These are phyloP conservation scores for Coccyzus lansbergi DNA, from an alignment of 2,797 vertebrate genomes.

Conservation along the genomic window DNA sequence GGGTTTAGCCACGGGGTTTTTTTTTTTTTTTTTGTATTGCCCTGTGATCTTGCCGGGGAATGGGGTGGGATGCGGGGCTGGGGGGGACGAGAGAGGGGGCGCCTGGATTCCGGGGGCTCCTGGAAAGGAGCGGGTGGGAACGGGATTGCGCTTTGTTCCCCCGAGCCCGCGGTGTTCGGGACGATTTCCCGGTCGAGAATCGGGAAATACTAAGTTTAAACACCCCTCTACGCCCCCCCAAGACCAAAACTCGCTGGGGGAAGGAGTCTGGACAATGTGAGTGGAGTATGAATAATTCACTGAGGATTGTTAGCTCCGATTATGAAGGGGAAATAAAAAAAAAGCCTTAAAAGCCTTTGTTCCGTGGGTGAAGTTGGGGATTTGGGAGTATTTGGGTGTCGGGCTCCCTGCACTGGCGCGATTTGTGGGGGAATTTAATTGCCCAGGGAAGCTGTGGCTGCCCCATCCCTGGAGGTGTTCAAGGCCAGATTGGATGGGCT, in stretches of 20 bases:
- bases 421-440: conserved; percentile 56
- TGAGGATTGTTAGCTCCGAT: conserved; percentile 10
- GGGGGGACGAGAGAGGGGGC: too few species aligned
- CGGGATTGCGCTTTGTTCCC: not conserved
- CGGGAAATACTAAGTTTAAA: not conserved
- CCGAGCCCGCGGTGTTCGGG: not conserved
- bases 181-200: not conserved
- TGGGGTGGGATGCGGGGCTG: too few species aligned
- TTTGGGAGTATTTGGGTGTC: not conserved
- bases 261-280: not conserved
- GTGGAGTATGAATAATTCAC: conserved; percentile 57
- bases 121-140: not conserved
- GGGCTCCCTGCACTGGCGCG: not conserved
- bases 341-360: conserved; percentile 51
- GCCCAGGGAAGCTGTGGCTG: not conserved
- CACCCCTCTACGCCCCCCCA: too few species aligned
- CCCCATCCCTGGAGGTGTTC: too few species aligned
- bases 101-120: too few species aligned
- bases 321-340: conserved; percentile 3
- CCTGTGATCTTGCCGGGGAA: too few species aligned
- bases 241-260: too few species aligned
- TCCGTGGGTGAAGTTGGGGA: conserved; percentile 15
- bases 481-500: too few species aligned
- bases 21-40: too few species aligned
- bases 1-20: too few species aligned